Percentiles rank a stretch among this genome's conserved stretches.
These are phyloP conservation scores for Cephus runcator DNA, from an alignment of 2,888 invertebrate genomes.

Conservation along the genomic window DNA sequence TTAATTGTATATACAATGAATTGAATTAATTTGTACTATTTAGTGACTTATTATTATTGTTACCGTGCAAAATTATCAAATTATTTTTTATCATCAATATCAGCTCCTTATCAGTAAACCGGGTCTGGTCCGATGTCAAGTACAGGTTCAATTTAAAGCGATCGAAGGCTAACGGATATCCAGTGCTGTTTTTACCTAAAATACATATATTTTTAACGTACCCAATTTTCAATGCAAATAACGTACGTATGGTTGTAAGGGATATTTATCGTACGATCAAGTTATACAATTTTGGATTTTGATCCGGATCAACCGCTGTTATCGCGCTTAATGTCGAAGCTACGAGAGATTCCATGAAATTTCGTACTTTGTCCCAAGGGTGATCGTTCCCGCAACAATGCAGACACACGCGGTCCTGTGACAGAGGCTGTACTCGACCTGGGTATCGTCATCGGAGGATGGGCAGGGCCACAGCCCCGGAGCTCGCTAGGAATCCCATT, in stretches of 20 bases:
- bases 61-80: neutral
- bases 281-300: too few relatives aligned
- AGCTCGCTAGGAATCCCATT: conserved; percentile 19
- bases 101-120: neutral
- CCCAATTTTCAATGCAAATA: too few relatives aligned
- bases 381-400: conserved; percentile 16
- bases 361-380: conserved; percentile 13
- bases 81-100: neutral
- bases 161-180: too few relatives aligned
- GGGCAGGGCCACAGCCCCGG: neutral
- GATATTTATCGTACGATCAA: neutral
- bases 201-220: too few relatives aligned
- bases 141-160: too few relatives aligned
- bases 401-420: conserved; percentile 16
- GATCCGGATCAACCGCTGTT: too few relatives aligned
- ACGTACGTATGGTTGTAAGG: too few relatives aligned
- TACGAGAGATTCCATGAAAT: conserved; percentile 11
- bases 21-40: too few relatives aligned
- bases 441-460: neutral
- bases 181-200: too few relatives aligned
- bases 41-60: too few relatives aligned
- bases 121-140: too few relatives aligned
- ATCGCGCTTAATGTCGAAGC: too few relatives aligned
- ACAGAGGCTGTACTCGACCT: neutral
- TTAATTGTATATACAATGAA: neutral